Evolutionary conservation across 2,113 vertebrate genomes (phyloP), one percentile per base, ranked within the genome.

Genomic region (Podocnemis expansa): DNA sequence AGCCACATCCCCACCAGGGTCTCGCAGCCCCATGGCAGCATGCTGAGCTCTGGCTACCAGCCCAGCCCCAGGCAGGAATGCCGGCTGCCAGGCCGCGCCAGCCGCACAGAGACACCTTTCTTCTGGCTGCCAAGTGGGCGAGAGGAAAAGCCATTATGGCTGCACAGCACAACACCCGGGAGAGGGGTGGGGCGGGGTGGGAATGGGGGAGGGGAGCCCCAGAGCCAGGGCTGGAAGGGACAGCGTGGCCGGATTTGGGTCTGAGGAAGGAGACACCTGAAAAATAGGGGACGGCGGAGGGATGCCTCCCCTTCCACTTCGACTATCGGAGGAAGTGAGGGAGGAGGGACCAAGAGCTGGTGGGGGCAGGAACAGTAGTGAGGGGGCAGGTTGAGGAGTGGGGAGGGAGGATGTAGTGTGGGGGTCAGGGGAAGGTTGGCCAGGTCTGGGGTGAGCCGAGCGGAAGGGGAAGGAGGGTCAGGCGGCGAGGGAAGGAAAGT

Each of bases 111-210:
- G 78, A 24, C 34, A 55, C 79, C 52, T 55, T 41, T 80, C 75
- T 47, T 76, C 75, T 16, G 75, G 24, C 75, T 27, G 41, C 24
- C 24, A 34, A 16, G 54, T 55, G 13, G 38, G 54, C 24, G 21
- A 21, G 6, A 67, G 82, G 60, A 84, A 70, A 80, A 80, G 79
- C 79, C 93, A 93, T 95, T 96, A 96, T 96, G 96, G 95, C 94
- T 96, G 97, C 91, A 88, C 55, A 78, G 78, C 92, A 90, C 94
- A 93, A 94, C 93, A 92, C 95, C 92, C 78, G 51, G 78, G 49
- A 80, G 85, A 51, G 19, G 56, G 56, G 8, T 5, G 29, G 45
- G 60, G 16, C 16, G 14, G 31, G 54, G 5, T 14, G 54, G 60
- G 11, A 34, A n/a, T 63, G 60, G 60, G 60, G 38, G 60, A 34